Evolutionary conservation across 2,113 vertebrate species (phyloP).

Genomic region (Sylvilagus bachmani): DNA sequence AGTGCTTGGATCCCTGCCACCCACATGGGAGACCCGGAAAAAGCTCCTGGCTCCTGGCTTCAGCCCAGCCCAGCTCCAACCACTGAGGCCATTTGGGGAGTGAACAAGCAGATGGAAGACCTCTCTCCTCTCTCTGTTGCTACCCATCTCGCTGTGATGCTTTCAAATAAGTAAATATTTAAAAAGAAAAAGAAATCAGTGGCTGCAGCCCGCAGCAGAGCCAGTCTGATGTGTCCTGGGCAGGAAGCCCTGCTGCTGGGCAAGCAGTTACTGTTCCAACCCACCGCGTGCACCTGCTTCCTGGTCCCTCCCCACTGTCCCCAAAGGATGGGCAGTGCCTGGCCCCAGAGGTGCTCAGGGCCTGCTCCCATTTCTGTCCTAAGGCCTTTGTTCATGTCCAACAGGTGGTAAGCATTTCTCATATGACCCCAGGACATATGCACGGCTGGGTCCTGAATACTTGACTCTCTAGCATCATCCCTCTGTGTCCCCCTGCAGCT

Average conservation of each 20-base stretch:
- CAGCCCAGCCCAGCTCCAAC: too few species aligned
- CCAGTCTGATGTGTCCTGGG: too few species aligned
- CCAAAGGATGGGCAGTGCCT: not conserved
- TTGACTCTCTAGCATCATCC: not conserved
- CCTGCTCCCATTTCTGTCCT: not conserved
- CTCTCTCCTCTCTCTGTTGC: too few species aligned
- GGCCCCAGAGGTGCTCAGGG: not conserved
- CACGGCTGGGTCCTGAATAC: not conserved
- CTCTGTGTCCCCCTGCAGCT: fast-evolving
- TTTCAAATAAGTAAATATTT: too few species aligned
- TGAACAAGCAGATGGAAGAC: too few species aligned
- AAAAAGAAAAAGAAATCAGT: too few species aligned
- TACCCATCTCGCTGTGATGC: too few species aligned
- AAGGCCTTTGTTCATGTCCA: not conserved
- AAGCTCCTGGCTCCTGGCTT: too few species aligned
- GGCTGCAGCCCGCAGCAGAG: not conserved
- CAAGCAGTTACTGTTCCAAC: not conserved
- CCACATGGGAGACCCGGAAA: too few species aligned
- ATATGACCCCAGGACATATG: not conserved
- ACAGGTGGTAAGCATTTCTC: not conserved
- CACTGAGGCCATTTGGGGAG: too few species aligned
- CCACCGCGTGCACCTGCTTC: fast-evolving
- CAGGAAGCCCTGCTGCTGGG: not conserved
- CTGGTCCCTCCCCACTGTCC: not conserved
- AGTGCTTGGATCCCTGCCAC: too few species aligned